Conservation (phyloP, 23 tunicate species). For the Trididemnum miniatum region DNA sequence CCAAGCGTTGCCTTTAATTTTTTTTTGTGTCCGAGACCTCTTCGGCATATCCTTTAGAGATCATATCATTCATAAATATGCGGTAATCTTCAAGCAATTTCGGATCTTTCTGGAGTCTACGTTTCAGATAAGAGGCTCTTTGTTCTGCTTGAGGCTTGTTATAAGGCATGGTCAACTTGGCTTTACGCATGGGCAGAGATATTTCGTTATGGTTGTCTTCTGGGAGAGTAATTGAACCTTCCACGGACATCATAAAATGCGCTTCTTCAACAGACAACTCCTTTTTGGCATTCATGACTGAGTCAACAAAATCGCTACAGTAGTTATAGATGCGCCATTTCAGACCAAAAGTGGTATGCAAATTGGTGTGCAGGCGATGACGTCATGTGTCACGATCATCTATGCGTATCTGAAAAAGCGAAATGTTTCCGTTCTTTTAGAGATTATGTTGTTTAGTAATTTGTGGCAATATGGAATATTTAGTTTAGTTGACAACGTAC, state of each 20-base stretch:
- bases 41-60: too few relatives aligned
- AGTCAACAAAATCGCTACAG: conserved; percentile 41
- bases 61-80: conserved; percentile 40
- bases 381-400: too few relatives aligned
- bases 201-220: conserved; percentile 47
- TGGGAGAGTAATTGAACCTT: conserved; percentile 1
- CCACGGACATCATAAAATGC: conserved; percentile 25
- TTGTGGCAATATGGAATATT: too few relatives aligned
- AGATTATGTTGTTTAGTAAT: too few relatives aligned
- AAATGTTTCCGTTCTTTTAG: too few relatives aligned
- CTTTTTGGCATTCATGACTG: conserved; percentile 20
- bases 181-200: conserved; percentile 20
- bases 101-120: conserved; percentile 4
- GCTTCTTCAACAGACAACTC: conserved; percentile 46
- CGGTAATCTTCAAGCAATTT: conserved; percentile 26
- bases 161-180: conserved; percentile 9
- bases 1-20: too few relatives aligned
- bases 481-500: too few relatives aligned
- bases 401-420: too few relatives aligned
- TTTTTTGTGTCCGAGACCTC: too few relatives aligned
- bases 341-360: too few relatives aligned
- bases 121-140: conserved; percentile 34
- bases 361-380: too few relatives aligned
- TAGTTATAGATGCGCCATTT: too few relatives aligned
- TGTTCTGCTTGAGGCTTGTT: conserved; percentile 44